phyloP scores from a whole-genome alignment of 2,797 vertebrate genomes.

The Danionella dracula region DNA sequence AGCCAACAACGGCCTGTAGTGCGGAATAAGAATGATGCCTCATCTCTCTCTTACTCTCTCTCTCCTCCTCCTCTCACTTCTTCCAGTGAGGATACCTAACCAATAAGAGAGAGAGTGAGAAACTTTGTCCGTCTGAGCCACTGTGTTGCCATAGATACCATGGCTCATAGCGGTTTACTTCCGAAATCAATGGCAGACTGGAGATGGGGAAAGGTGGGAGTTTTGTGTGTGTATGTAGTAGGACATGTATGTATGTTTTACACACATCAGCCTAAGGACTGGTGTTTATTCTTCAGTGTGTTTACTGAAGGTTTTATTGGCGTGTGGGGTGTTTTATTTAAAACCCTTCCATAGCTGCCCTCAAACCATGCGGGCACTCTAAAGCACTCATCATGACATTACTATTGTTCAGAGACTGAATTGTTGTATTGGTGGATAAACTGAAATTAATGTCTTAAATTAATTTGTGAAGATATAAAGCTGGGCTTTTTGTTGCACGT shows the following conservation, averaged over 20 bases:
- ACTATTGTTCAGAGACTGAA: too few relatives aligned
- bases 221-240: slow-evolving; percentile 24
- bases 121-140: slow-evolving; percentile 73
- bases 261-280: slow-evolving; percentile 11
- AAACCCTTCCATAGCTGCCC: background rate
- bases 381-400: background rate
- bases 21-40: slow-evolving; percentile 63
- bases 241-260: slow-evolving; percentile 27
- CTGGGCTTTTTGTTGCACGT: too few relatives aligned
- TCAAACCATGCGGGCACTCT: background rate
- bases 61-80: slow-evolving; percentile 8
- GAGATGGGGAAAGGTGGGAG: slow-evolving; percentile 52
- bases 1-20: slow-evolving; percentile 52
- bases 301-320: background rate
- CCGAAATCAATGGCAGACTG: slow-evolving; percentile 72
- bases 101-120: slow-evolving; percentile 32
- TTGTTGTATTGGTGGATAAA: too few relatives aligned
- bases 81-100: slow-evolving; percentile 42
- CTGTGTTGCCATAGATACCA: slow-evolving; percentile 73
- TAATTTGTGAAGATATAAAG: too few relatives aligned
- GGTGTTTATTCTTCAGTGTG: background rate
- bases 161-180: slow-evolving; percentile 73
- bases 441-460: too few relatives aligned
- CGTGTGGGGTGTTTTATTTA: background rate
- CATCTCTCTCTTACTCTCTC: background rate